Base-by-base conservation (phyloP, 1,140 invertebrate genomes). In the Stratiolaelaps scimitus region DNA sequence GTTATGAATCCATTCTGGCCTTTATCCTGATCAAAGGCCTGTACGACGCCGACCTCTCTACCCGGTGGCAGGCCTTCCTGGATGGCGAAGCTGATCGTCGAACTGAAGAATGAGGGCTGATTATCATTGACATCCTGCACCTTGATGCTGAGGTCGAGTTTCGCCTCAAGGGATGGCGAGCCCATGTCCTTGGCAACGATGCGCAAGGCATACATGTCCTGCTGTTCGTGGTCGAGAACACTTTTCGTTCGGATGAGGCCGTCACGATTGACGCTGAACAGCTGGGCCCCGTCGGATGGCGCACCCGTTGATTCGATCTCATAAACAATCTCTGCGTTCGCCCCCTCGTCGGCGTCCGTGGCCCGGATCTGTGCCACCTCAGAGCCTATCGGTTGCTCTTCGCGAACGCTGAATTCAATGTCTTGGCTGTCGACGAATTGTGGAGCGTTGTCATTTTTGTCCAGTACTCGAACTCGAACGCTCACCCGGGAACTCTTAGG, bases 401-500 rank as follows among this genome's bases (percentile, higher is more conserved):
- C 89, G 46, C 88, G 80, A 10, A 92, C 86, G 70, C 87, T 87
- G 1, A 92, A 83, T 5, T 88, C 83, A 73, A 89, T 86, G 74
- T 89, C 86, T 72, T 86, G 83, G 6, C 88, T 89, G 75, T 91
- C 87, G 34, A 89, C 82, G 66, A 93, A 89, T 75, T 86, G 83
- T 13, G 89, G 89, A 7, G 84, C 80, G 77, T 94, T 93, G 76
- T 95, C 91, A 75, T 95, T 95, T 2, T 89, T 83, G 74, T 94
- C 91, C 2, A 89, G 29, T 43, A 79, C 83, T 67, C 80, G 78
- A 0, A 95, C 81, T 69, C 83, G 79, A 56, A 94, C 77, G 53
- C 30, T 53, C 17, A 69, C 26, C 68, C 87, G 78, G 17, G 84
- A 80, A 66, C 83, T 84, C 64, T 84, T 80, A 0, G 85, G 82